These are phyloP conservation scores for Argyresthia goedartella DNA, from an alignment of 2,888 invertebrate genomes.

Conservation along the genomic window DNA sequence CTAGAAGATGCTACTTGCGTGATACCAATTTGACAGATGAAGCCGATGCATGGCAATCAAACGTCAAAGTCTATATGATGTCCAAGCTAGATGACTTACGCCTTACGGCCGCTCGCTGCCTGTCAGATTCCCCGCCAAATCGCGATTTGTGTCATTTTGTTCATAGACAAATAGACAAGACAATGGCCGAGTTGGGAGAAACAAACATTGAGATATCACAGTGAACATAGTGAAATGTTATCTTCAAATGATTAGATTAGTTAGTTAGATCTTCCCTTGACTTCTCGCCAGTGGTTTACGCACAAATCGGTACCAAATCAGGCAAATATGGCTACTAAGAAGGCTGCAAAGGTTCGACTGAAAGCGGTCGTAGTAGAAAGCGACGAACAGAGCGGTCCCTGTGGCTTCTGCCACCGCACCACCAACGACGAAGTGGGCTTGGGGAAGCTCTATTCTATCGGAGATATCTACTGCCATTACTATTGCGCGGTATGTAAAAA, in stretches of 20 bases:
- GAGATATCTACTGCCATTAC: conserved; percentile 76
- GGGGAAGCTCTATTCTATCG: conserved; percentile 68
- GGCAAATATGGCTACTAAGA: conserved; percentile 18
- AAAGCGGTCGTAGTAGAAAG: conserved; percentile 38
- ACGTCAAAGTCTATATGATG: too few relatives aligned
- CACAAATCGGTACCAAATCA: too few relatives aligned
- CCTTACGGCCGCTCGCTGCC: too few relatives aligned
- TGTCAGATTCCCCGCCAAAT: too few relatives aligned
- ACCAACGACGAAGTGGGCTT: conserved; percentile 66
- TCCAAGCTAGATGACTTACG: too few relatives aligned
- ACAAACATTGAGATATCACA: background rate
- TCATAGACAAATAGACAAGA: too few relatives aligned
- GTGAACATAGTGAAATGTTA: background rate
- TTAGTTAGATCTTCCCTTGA: conserved; percentile 4
- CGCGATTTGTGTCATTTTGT: background rate
- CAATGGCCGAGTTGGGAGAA: background rate
- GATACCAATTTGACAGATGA: too few relatives aligned
- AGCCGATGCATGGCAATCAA: too few relatives aligned
- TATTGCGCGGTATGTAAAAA: conserved; percentile 80
- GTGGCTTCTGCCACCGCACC: conserved; percentile 64
- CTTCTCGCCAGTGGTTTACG: background rate
- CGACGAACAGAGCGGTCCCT: conserved; percentile 29
- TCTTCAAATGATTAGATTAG: conserved; percentile 19
- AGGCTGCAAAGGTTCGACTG: conserved; percentile 15
- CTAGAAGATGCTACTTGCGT: too few relatives aligned